A percentile compares a stretch with the other conserved stretches of the same genome.
phyloP scores from a whole-genome alignment of 2,797 vertebrate genomes.

The Channallabes apus region DNA sequence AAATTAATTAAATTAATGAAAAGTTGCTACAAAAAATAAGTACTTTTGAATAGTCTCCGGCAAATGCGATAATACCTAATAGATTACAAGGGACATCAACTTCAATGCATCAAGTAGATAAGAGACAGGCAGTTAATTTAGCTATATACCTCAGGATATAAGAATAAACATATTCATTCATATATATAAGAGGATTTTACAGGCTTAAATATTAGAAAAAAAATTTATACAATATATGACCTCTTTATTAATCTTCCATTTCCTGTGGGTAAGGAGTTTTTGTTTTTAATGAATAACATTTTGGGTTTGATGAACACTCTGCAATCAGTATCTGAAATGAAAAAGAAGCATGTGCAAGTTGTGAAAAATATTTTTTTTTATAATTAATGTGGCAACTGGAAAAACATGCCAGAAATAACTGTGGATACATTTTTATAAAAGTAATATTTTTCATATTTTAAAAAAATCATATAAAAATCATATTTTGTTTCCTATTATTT shows the following conservation, averaged over 20 bases:
- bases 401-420: too few species aligned
- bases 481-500: too few species aligned
- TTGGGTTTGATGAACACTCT: not conserved
- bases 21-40: not conserved
- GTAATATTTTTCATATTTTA: too few species aligned
- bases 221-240: not conserved
- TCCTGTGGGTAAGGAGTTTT: not conserved
- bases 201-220: not conserved
- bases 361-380: not conserved
- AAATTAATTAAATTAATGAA: not conserved
- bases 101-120: not conserved
- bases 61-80: not conserved
- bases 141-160: not conserved
- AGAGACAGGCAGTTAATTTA: not conserved
- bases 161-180: not conserved
- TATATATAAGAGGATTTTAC: not conserved
- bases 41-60: not conserved
- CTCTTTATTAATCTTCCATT: not conserved
- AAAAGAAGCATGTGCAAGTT: not conserved
- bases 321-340: constrained; percentile 29
- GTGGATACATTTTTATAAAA: too few species aligned
- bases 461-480: too few species aligned
- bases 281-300: not conserved
- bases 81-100: not conserved
- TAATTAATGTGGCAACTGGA: not conserved